phyloP scores from a whole-genome alignment of 2,888 invertebrate genomes.

The Loripinus fragilis region DNA sequence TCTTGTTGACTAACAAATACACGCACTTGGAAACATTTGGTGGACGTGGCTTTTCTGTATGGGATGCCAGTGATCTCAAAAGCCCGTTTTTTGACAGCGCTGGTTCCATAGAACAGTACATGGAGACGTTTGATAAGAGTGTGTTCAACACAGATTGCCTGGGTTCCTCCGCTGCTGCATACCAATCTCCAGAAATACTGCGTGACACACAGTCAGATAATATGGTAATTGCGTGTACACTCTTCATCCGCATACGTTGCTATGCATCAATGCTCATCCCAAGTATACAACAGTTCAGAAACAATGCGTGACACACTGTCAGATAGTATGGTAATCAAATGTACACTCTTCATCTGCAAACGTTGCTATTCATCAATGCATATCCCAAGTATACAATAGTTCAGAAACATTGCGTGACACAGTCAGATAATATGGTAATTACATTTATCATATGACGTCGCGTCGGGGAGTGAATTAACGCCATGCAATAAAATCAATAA shows the following conservation, averaged over 20 bases:
- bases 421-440: constrained; percentile 59
- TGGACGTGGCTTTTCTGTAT: constrained; percentile 68
- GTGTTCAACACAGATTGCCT: constrained; percentile 66
- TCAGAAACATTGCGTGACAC: constrained; percentile 61
- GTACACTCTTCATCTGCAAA: no score
- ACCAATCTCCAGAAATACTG: constrained; percentile 59
- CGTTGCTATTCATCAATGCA: no score
- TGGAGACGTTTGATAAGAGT: constrained; percentile 44
- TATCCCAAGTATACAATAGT: constrained; percentile 55
- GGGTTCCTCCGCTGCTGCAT: constrained; percentile 35
- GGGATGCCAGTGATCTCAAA: constrained; percentile 51
- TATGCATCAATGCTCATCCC: no score
- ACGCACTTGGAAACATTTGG: constrained; percentile 58
- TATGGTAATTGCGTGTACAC: constrained; percentile 55
- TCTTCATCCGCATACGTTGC: no score
- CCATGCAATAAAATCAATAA: no score
- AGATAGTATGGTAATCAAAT: constrained; percentile 53
- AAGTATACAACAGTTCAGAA: constrained; percentile 60
- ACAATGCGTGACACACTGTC: constrained; percentile 60
- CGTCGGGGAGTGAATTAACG: no score
- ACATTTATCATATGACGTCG: no score
- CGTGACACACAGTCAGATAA: constrained; percentile 60
- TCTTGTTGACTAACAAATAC: constrained; percentile 42
- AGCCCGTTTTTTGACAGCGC: constrained; percentile 59
- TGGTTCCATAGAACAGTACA: constrained; percentile 62